Evolutionary conservation across 2,797 vertebrate species (phyloP), one percentile per base, ranked within the genome.

Genomic region (Muscicapa striata): DNA sequence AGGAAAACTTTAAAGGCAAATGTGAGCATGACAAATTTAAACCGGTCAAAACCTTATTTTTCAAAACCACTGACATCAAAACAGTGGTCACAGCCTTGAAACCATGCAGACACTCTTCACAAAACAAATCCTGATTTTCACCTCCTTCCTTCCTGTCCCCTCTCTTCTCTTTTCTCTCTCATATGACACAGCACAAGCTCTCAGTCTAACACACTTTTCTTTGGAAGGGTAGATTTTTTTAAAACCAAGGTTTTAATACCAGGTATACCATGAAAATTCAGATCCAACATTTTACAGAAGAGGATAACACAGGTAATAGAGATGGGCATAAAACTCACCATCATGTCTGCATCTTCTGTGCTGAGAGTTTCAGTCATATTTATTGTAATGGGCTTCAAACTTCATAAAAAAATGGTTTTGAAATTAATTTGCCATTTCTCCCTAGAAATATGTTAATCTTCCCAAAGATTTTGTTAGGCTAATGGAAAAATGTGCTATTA

Each of bases 251-350:
- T 17, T 80, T 90, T 59, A 74, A 49, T 10, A 15, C 0, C 13
- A 58, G 6, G 16, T 52, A 5, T 4, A 84, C 30, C 26, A 21
- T 4, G 18, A 86, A 90, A 79, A 69, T 51, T 55, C 66, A 80
- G 32, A 68, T 11, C 23, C 40, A 69, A 27, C 3, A 18, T 77
- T 72, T 75, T 73, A 73, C 41, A 30, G 17, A 43, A 70, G 0
- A 73, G 10, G 32, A 13, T 10, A 49, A 54, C 4, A 11, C 5
- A 86, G 19, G 22, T 32, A 76, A 63, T 1, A n/a, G 13, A 62
- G 41, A 38, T 19, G 27, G 14, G 5, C 0, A 1, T 23, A n/a
- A 64, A 79, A 4, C 2, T 72, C 48, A 24, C 8, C 23, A 34
- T 61, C 13, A 10, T 80, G 49, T 22, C 43, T 77, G 36, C 36